phyloP scores from a whole-genome alignment of 2,888 invertebrate genomes.

The Mimas tiliae region DNA sequence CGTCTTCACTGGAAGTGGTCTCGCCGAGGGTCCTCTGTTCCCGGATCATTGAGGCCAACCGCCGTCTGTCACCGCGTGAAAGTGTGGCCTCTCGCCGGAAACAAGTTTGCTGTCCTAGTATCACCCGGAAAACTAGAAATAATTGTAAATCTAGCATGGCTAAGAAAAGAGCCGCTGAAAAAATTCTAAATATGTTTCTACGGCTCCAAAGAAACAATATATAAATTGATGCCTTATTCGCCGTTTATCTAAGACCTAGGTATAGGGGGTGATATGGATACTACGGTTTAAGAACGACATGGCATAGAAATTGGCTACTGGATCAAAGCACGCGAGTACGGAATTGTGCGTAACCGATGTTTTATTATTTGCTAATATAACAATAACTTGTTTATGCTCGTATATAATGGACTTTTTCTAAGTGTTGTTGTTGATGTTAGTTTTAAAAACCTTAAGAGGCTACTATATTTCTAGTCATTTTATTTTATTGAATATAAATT shows the following conservation, averaged over 20 bases:
- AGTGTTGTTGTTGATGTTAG: constrained; percentile 5
- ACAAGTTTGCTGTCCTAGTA: constrained; percentile 1
- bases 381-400: too few species aligned
- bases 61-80: constrained; percentile 46
- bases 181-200: constrained; percentile 64
- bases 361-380: background rate
- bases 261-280: background rate
- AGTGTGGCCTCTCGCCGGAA: constrained; percentile 39
- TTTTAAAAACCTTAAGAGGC: background rate
- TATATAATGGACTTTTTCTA: background rate
- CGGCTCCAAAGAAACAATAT: constrained; percentile 46
- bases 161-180: constrained; percentile 54
- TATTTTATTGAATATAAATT: background rate
- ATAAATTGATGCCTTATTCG: background rate
- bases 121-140: background rate
- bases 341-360: background rate
- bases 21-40: constrained; percentile 66
- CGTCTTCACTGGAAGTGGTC: constrained; percentile 54
- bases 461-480: background rate
- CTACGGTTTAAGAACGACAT: background rate
- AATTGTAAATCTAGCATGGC: background rate
- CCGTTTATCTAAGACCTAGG: too few species aligned
- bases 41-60: constrained; percentile 53
- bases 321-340: background rate
- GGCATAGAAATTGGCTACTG: background rate